A percentile compares a stretch with the other conserved stretches of the same genome.
Conservation (phyloP, 2,888 invertebrate species). For the Augochlorella aurata region DNA sequence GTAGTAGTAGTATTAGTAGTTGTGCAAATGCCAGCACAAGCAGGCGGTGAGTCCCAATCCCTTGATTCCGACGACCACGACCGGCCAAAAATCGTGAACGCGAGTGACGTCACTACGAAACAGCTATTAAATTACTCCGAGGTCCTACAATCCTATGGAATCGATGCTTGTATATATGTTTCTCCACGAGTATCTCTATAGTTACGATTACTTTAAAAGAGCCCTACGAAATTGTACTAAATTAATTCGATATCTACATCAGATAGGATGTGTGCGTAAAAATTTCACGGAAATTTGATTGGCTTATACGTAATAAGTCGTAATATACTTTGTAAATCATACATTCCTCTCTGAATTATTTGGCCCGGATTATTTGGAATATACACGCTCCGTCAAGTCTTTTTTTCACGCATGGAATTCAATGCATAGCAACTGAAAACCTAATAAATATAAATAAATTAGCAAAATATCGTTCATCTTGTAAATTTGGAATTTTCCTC, state of each 20-base stretch:
- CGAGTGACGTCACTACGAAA: slow-evolving; percentile 1
- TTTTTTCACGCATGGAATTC: slow-evolving; percentile 10
- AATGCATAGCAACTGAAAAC: slow-evolving; percentile 9
- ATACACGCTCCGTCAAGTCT: slow-evolving; percentile 16
- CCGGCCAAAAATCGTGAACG: background rate
- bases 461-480: slow-evolving; percentile 2
- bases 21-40: slow-evolving; percentile 7
- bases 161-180: slow-evolving; percentile 2
- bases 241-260: slow-evolving; percentile 19
- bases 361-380: slow-evolving; percentile 45
- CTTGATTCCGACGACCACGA: background rate
- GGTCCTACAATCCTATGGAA: background rate
- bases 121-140: background rate
- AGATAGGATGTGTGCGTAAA: slow-evolving; percentile 43
- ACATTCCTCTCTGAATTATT: slow-evolving; percentile 40
- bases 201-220: slow-evolving; percentile 7
- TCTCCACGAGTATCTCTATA: background rate
- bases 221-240: slow-evolving; percentile 12
- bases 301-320: slow-evolving; percentile 20
- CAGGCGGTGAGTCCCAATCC: background rate
- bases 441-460: slow-evolving; percentile 27
- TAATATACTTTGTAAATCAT: slow-evolving; percentile 35
- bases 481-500: slow-evolving; percentile 7
- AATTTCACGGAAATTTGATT: slow-evolving; percentile 38
- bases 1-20: background rate